Conservation (phyloP, 2,888 invertebrate species). For the Lathronympha strigana region DNA sequence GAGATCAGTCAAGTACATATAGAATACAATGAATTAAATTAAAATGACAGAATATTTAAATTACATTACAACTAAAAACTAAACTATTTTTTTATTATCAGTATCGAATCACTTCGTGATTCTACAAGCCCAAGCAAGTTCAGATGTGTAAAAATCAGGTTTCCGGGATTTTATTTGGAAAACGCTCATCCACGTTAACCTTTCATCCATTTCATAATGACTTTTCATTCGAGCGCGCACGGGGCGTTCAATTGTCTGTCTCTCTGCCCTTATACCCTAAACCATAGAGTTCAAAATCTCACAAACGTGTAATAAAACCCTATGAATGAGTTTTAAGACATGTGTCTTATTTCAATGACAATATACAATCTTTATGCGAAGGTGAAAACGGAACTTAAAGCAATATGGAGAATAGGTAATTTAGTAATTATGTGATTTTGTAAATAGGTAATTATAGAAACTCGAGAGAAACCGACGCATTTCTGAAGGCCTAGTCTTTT, state of each 20-base stretch:
- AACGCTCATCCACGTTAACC: constrained; percentile 30
- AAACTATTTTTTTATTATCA: no score
- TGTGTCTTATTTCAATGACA: constrained; percentile 7
- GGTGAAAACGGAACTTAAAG: not conserved
- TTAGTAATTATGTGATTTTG: not conserved
- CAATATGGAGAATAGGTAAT: not conserved
- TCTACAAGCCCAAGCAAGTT: no score
- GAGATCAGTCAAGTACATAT: no score
- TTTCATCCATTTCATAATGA: constrained; percentile 31
- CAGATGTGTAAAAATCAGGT: no score
- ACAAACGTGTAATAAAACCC: not conserved
- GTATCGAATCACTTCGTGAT: no score
- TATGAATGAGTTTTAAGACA: not conserved
- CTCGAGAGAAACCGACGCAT: no score
- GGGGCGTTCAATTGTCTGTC: constrained; percentile 2
- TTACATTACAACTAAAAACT: no score
- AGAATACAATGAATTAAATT: no score
- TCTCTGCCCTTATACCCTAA: not conserved
- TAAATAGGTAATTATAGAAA: not conserved
- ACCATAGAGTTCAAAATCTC: constrained; percentile 3
- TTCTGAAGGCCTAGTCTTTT: no score
- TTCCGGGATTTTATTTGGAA: no score
- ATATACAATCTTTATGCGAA: not conserved
- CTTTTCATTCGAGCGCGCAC: constrained; percentile 41
- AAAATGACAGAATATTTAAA: no score